These are phyloP conservation scores for Oreochromis aureus DNA, from an alignment of 2,113 vertebrate genomes.

Conservation along the genomic window DNA sequence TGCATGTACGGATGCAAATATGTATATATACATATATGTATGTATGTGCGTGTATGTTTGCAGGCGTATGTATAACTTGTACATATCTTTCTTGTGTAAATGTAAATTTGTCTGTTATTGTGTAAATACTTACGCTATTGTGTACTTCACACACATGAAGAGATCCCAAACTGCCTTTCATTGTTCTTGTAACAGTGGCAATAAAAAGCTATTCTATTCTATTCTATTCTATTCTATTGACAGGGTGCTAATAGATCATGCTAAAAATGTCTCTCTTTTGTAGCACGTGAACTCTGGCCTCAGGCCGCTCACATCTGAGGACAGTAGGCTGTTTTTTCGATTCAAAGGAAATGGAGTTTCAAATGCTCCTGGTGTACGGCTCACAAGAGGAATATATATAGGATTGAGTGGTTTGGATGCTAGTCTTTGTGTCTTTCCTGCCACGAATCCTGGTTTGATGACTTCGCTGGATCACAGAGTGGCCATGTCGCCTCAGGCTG, in stretches of 20 bases:
- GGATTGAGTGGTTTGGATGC: background rate
- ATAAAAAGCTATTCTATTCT: too few species aligned
- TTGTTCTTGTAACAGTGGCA: too few species aligned
- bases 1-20: too few species aligned
- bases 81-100: too few species aligned
- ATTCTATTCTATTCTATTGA: background rate
- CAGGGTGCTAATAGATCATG: background rate
- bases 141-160: too few species aligned
- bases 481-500: background rate
- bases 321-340: background rate
- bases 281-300: background rate
- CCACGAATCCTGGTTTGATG: background rate
- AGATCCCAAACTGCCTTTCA: too few species aligned
- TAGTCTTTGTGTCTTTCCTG: background rate
- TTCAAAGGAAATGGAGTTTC: background rate
- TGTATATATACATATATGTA: too few species aligned
- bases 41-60: too few species aligned
- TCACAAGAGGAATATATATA: background rate
- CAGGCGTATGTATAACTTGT: too few species aligned
- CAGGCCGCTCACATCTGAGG: background rate
- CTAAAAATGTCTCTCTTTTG: background rate
- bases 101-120: too few species aligned
- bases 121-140: too few species aligned
- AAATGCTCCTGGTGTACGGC: background rate
- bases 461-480: background rate